Conservation (phyloP, 2,888 invertebrate genomes). For the Deroplatys truncata region DNA sequence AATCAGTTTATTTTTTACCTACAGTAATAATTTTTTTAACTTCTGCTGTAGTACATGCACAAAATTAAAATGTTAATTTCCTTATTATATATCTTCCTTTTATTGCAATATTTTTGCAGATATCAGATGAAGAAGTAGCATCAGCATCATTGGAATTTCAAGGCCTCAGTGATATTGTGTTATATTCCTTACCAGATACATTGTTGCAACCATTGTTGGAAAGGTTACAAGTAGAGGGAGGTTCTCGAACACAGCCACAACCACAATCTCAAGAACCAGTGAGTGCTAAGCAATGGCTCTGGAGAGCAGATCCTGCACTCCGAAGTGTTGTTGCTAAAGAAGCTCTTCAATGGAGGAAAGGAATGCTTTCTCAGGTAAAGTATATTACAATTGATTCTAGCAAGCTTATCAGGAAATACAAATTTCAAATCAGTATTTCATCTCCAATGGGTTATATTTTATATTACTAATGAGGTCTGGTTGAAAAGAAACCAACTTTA, state of each 20-base stretch:
- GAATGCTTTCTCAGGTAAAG: constrained; percentile 50
- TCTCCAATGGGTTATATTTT: no score
- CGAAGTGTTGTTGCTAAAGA: constrained; percentile 81
- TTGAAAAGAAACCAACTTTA: no score
- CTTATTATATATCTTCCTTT: background rate
- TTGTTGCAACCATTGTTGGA: constrained; percentile 72
- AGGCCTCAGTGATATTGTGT: constrained; percentile 73
- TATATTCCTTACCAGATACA: constrained; percentile 74
- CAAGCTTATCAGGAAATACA: background rate
- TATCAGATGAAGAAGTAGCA: constrained; percentile 67
- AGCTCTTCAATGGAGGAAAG: constrained; percentile 74
- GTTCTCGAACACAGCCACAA: constrained; percentile 3
- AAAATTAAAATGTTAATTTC: no score
- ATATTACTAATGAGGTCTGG: no score
- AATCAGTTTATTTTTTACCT: no score
- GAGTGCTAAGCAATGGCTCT: constrained; percentile 68
- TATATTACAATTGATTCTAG: background rate
- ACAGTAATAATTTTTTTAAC: no score
- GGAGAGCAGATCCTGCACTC: constrained; percentile 69
- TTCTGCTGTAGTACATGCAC: no score
- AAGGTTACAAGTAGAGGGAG: constrained; percentile 63
- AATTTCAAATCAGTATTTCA: no score
- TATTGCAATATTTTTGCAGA: constrained; percentile 42
- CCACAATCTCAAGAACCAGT: background rate
- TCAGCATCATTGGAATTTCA: constrained; percentile 65